A percentile compares a stretch with the other conserved stretches of the same genome.
Conservation (phyloP, 2,888 invertebrate species). For the Pollenia angustigena region DNA sequence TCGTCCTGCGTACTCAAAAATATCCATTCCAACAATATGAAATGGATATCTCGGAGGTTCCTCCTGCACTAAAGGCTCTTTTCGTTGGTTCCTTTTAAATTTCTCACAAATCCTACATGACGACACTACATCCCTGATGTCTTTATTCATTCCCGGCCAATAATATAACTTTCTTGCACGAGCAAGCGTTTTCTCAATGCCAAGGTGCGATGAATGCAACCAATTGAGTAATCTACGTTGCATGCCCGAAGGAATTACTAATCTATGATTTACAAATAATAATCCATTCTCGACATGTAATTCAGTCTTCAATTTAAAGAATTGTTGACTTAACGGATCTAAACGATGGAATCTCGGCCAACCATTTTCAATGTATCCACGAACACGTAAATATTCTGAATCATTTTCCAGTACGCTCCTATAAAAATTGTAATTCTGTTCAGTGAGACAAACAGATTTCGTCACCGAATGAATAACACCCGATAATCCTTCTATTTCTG, state of each 20-base stretch:
- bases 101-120: too few species aligned
- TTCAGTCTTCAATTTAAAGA: background rate
- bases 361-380: too few species aligned
- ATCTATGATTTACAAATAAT: too few species aligned
- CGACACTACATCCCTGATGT: background rate
- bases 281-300: background rate
- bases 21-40: too few species aligned
- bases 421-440: constrained; percentile 47
- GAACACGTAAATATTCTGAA: background rate
- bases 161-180: constrained; percentile 8
- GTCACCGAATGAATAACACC: background rate
- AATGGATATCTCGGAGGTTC: too few species aligned
- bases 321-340: background rate
- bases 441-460: constrained; percentile 53
- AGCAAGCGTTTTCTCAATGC: background rate
- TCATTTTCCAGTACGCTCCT: background rate
- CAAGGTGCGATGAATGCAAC: background rate
- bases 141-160: too few species aligned
- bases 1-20: too few species aligned
- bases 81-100: too few species aligned
- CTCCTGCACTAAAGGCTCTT: too few species aligned
- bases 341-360: background rate
- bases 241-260: too few species aligned
- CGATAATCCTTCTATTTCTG: constrained; percentile 36
- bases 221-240: background rate